Evolutionary conservation across 2,797 vertebrate genomes (phyloP), one percentile per base, ranked within the genome.

Genomic region (Tangara arthus): DNA sequence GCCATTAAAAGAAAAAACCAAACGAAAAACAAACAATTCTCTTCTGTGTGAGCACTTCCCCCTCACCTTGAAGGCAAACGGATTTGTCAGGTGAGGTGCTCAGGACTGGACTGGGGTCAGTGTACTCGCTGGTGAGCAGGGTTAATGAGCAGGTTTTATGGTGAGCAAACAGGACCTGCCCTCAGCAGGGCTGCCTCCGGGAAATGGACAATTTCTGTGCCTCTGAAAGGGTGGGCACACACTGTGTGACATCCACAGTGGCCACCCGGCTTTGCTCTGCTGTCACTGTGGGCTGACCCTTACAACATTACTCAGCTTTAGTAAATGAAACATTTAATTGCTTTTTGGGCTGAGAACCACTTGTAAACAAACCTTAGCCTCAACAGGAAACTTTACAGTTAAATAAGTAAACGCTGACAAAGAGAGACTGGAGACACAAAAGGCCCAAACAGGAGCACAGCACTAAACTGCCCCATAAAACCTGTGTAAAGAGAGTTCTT

Each of bases 381-480:
- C 89, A 55, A 24, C 27, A 37, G 69, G 69, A 87, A 47, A 64
- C 49, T 94, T 96, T 90, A 88, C 68, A 64, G 80, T 91, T 92
- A 94, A 92, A 92, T 94, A 95, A 95, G 92, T 84, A 82, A 93
- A 60, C 0, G 16, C 73, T 91, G 88, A 72, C 91, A 83, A 77
- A 92, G 90, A 63, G 86, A 60, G 83, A 59, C 32, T 56, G 66
- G 71, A 55, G 65, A 68, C 28, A 73, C 65, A 89, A 80, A 70
- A 49, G 42, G 1, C 8, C 65, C 89, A 70, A 89, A 77, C 61
- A 73, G 63, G n/a, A 88, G 84, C 60, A 39, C 19, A 42, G 80
- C 60, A 73, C 56, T 94, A 73, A 93, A 90, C 47, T 79, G 34
- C 73, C 80, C 82, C 70, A 82, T 96, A 95, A 95, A 96, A 90